Percentiles rank a stretch among this genome's conserved stretches.
These are phyloP conservation scores for Dryobotodes eremita DNA, from an alignment of 2,888 invertebrate species.

Conservation along the genomic window DNA sequence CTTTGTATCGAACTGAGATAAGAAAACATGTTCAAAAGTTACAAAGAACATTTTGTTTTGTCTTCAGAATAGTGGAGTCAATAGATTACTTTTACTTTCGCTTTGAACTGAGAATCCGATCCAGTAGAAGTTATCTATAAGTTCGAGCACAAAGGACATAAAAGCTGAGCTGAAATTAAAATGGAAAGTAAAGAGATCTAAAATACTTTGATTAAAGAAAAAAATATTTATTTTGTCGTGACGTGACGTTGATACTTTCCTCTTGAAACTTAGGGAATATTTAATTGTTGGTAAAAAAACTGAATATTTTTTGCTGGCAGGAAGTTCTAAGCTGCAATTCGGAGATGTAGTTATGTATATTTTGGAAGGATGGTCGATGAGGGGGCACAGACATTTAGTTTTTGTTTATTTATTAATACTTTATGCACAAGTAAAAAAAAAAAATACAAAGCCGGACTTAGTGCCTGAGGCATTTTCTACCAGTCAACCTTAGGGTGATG, in stretches of 20 bases:
- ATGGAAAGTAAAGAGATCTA: conserved; percentile 29
- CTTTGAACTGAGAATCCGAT: conserved; percentile 26
- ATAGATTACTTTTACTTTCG: conserved; percentile 23
- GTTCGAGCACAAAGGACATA: conserved; percentile 13
- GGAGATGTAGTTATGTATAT: background rate
- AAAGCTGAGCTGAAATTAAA: conserved; percentile 40
- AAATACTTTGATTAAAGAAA: conserved; percentile 38
- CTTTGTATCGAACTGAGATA: conserved; percentile 9
- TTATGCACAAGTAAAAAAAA: no score
- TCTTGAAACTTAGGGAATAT: background rate
- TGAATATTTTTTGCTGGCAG: no score
- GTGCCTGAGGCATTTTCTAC: no score
- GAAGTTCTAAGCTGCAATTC: background rate
- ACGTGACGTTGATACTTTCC: background rate
- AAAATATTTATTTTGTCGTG: conserved; percentile 7
- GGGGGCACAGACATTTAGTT: background rate
- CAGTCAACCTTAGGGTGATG: no score
- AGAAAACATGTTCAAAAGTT: conserved; percentile 22
- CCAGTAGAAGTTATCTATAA: conserved; percentile 11
- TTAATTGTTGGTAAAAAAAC: background rate
- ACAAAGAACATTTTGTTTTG: conserved; percentile 38
- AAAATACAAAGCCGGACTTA: no score
- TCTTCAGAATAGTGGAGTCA: conserved; percentile 5
- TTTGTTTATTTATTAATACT: no score
- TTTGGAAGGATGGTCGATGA: background rate